phyloP scores from a whole-genome alignment of 2,113 vertebrate genomes.

The Dipodomys merriami region DNA sequence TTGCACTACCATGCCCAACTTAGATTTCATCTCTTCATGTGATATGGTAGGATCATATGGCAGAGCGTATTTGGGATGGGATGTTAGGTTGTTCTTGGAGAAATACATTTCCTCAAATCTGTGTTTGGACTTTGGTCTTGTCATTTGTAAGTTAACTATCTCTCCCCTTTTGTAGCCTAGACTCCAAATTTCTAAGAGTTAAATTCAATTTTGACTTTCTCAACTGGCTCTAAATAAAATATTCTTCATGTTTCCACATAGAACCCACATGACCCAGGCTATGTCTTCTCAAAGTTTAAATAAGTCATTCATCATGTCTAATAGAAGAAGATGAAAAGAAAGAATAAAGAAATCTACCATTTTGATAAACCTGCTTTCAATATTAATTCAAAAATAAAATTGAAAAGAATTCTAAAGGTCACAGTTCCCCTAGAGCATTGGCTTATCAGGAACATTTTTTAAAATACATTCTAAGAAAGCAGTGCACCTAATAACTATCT shows the following conservation, averaged over 20 bases:
- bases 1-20: too few relatives aligned
- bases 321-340: neutral
- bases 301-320: slow-evolving; percentile 30
- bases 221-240: slow-evolving; percentile 48
- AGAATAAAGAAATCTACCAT: slow-evolving; percentile 75
- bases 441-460: slow-evolving; percentile 84
- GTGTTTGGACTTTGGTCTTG: neutral
- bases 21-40: neutral
- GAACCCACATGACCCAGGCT: slow-evolving; percentile 53
- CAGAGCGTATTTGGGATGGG: neutral
- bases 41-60: neutral
- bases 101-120: neutral
- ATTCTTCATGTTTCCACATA: slow-evolving; percentile 41
- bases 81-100: neutral
- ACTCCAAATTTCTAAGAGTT: slow-evolving; percentile 15
- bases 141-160: neutral
- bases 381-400: slow-evolving; percentile 87
- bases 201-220: slow-evolving; percentile 35
- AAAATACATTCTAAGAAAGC: slow-evolving; percentile 86
- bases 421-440: slow-evolving; percentile 83
- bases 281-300: slow-evolving; percentile 55
- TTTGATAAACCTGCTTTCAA: slow-evolving; percentile 84
- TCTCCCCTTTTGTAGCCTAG: neutral
- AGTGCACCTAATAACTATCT: slow-evolving; percentile 83
- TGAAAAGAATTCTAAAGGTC: slow-evolving; percentile 85